Percentiles rank a stretch among this genome's conserved stretches.
phyloP scores from a whole-genome alignment of 2,113 vertebrate species.

The Junco hyemalis region DNA sequence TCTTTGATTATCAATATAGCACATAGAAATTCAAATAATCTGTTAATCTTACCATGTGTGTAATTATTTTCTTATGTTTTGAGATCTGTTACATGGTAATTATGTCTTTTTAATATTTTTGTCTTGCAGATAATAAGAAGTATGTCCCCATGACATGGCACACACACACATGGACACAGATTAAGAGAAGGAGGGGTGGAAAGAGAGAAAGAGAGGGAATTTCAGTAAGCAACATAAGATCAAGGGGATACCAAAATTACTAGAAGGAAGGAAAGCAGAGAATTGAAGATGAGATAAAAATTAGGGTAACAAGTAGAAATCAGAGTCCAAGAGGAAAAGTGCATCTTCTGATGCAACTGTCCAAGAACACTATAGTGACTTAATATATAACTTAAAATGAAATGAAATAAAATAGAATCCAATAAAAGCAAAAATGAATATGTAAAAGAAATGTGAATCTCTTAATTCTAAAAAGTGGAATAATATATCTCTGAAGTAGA shows the following conservation, averaged over 20 bases:
- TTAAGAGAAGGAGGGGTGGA: background rate
- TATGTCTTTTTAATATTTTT: background rate
- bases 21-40: constrained; percentile 2
- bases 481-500: background rate
- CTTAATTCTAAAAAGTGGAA: background rate
- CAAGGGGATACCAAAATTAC: constrained; percentile 40
- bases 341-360: background rate
- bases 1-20: background rate
- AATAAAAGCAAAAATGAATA: background rate
- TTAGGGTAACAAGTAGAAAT: background rate
- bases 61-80: background rate
- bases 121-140: background rate
- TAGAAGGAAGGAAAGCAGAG: constrained; percentile 33
- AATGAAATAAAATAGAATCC: background rate
- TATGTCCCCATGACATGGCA: background rate
- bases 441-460: background rate
- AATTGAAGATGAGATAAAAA: constrained; percentile 52
- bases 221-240: background rate
- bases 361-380: background rate
- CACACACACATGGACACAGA: background rate
- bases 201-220: background rate
- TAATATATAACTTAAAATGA: background rate
- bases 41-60: background rate
- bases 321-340: constrained; percentile 17
- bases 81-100: background rate